Conservation (phyloP, 1,140 invertebrate genomes). For the Macrobrachium nipponense region DNA sequence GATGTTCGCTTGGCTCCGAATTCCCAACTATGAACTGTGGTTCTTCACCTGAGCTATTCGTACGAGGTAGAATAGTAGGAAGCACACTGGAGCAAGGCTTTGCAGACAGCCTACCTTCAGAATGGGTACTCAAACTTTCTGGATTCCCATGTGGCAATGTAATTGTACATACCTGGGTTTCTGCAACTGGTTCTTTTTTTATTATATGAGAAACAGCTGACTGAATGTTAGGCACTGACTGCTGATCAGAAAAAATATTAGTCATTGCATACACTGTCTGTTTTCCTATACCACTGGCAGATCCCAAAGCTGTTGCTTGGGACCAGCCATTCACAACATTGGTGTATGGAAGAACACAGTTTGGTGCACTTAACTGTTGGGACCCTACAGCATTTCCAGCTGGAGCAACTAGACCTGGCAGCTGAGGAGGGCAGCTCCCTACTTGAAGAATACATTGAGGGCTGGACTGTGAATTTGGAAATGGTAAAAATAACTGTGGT, state of each 20-base stretch:
- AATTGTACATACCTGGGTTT: too few relatives aligned
- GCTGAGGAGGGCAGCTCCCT: constrained; percentile 1
- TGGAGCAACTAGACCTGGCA: constrained; percentile 23
- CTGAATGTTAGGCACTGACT: too few relatives aligned
- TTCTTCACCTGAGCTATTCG: not conserved
- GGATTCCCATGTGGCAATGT: too few relatives aligned
- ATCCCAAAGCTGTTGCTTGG: constrained; percentile 1
- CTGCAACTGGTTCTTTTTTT: too few relatives aligned
- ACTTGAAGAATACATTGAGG: constrained; percentile 32
- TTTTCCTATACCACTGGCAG: not conserved
- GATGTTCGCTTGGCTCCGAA: not conserved
- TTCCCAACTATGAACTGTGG: constrained; percentile 20
- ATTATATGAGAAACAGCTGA: too few relatives aligned
- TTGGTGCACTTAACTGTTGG: not conserved
- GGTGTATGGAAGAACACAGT: constrained; percentile 30
- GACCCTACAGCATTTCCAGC: not conserved
- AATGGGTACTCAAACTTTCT: too few relatives aligned
- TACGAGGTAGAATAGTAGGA: not conserved
- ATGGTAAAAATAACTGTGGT: constrained; percentile 3
- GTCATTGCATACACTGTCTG: not conserved
- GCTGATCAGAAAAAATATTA: too few relatives aligned
- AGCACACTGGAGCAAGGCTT: not conserved
- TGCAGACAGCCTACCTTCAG: not conserved
- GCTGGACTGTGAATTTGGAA: constrained; percentile 1
- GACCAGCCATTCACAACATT: not conserved